phyloP scores from a whole-genome alignment of 2,888 invertebrate genomes.

The Netelia melanura region DNA sequence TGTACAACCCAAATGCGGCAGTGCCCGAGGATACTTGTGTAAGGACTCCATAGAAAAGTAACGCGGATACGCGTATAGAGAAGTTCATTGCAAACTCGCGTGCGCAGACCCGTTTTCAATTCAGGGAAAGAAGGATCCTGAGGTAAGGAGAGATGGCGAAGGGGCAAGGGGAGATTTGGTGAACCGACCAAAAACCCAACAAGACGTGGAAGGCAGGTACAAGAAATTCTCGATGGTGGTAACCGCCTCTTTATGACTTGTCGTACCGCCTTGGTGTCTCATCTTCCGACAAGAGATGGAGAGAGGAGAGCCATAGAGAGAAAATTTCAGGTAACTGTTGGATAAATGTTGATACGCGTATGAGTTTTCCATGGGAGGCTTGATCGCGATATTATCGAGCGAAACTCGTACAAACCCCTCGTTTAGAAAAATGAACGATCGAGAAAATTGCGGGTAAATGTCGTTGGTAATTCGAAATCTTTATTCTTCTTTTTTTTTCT shows the following conservation, averaged over 20 bases:
- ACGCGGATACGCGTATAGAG: neutral
- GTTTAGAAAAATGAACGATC: no score
- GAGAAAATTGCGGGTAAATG: no score
- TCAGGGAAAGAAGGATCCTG: slow-evolving; percentile 20
- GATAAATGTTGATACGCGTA: neutral
- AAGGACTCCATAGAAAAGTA: slow-evolving; percentile 12
- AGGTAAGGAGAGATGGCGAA: neutral
- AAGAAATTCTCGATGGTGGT: slow-evolving; percentile 39
- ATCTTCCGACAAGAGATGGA: neutral
- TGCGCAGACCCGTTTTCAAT: slow-evolving; percentile 27
- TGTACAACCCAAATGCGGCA: slow-evolving; percentile 31
- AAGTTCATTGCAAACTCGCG: neutral
- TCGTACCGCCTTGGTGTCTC: slow-evolving; percentile 6
- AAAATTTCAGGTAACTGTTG: neutral
- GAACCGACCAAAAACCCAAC: slow-evolving; percentile 8
- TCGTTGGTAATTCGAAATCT: no score
- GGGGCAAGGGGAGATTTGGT: neutral
- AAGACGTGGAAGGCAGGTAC: slow-evolving; percentile 41
- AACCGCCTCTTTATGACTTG: slow-evolving; percentile 43
- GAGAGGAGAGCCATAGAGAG: neutral
- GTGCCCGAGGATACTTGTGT: slow-evolving; percentile 4
- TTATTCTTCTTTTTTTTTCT: no score
- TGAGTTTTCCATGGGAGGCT: no score
- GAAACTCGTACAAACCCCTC: no score
- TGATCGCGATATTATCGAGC: no score